Conservation (phyloP, 2,113 vertebrate species). For the Equus quagga region DNA sequence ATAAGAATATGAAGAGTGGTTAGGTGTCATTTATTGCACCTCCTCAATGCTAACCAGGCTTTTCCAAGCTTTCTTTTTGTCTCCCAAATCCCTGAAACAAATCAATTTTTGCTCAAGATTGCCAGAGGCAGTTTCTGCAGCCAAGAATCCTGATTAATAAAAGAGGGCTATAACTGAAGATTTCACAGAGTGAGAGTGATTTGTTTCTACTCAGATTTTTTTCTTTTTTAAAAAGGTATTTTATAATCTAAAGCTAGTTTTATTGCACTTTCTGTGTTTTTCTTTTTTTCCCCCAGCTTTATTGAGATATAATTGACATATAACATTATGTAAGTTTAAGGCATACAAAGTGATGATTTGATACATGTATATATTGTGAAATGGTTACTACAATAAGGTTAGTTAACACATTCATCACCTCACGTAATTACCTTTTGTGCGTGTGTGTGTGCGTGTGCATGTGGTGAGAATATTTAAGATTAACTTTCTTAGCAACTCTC, state of each 20-base stretch:
- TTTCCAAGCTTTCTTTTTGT: constrained; percentile 17
- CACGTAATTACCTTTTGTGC: not conserved
- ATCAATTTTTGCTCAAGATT: constrained; percentile 33
- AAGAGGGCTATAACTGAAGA: constrained; percentile 15
- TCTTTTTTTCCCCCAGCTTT: not conserved
- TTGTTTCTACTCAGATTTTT: not conserved
- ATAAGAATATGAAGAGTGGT: not conserved
- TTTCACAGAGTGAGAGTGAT: not conserved
- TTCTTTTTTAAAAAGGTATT: not conserved
- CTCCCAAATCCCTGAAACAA: constrained; percentile 33
- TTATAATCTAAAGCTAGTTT: not conserved
- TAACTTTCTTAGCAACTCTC: not conserved
- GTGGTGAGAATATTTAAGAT: not conserved
- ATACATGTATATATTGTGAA: not conserved
- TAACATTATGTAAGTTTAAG: not conserved
- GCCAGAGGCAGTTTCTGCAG: not conserved
- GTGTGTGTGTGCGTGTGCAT: not conserved
- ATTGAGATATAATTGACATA: not conserved
- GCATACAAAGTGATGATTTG: not conserved
- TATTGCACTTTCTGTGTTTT: not conserved
- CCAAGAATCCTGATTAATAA: constrained; percentile 50
- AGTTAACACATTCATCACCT: not conserved
- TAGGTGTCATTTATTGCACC: not conserved
- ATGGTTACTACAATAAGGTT: not conserved
- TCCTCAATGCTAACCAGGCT: not conserved